Conservation (phyloP, 2,888 invertebrate genomes). For the Mimumesa dahlbomi region DNA sequence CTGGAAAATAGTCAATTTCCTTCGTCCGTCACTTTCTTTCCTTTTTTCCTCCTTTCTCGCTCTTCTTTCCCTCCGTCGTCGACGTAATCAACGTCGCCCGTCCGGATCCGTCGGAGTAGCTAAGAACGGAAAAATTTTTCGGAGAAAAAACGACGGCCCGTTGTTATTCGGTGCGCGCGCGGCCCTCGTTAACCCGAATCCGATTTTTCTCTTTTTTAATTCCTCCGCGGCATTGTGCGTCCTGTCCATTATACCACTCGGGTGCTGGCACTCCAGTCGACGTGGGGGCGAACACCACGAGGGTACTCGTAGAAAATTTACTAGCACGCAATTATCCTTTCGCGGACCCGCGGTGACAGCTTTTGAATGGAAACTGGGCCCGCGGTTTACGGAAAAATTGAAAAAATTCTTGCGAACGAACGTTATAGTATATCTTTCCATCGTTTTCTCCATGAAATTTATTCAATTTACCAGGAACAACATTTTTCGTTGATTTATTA, state of each 20-base stretch:
- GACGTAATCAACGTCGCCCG: slow-evolving; percentile 1
- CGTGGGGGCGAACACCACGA: too few species aligned
- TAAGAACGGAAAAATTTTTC: slow-evolving; percentile 7
- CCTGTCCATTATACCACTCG: neutral
- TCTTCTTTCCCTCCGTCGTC: neutral
- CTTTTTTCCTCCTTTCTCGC: neutral
- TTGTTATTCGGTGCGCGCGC: slow-evolving; percentile 1
- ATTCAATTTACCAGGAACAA: too few species aligned
- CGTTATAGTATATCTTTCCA: too few species aligned
- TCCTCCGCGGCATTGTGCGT: neutral
- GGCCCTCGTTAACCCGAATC: neutral
- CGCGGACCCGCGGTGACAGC: too few species aligned
- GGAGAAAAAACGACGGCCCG: neutral
- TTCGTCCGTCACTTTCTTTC: neutral
- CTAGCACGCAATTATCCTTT: neutral
- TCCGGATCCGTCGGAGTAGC: neutral
- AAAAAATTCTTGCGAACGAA: too few species aligned
- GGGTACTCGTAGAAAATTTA: too few species aligned
- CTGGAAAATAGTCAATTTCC: neutral
- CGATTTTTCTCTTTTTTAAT: neutral
- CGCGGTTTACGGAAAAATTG: too few species aligned
- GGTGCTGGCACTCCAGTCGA: too few species aligned
- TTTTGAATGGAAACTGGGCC: too few species aligned
- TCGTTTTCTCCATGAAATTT: too few species aligned
- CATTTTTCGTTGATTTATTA: too few species aligned